Conservation (phyloP, 2,888 invertebrate genomes). For the Herminia tarsipennalis region DNA sequence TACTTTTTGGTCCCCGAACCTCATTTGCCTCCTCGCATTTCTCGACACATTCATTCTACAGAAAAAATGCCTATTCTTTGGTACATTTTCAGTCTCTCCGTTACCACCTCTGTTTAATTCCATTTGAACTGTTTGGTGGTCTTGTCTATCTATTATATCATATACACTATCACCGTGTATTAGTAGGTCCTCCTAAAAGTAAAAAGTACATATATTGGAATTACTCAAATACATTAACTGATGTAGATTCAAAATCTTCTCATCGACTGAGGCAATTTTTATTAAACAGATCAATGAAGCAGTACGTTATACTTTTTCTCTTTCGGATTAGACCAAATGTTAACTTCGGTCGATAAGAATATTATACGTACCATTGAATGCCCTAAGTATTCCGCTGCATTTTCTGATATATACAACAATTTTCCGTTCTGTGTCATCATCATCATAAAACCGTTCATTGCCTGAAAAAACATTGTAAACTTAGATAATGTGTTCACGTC, state of each 20-base stretch:
- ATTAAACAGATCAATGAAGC: too few relatives aligned
- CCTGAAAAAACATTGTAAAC: slow-evolving; percentile 88
- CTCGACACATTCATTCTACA: slow-evolving; percentile 99
- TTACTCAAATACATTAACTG: neutral
- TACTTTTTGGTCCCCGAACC: slow-evolving; percentile 99
- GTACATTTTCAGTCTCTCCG: slow-evolving; percentile 84
- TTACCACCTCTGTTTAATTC: slow-evolving; percentile 90
- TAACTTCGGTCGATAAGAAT: too few relatives aligned
- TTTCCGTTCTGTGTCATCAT: slow-evolving; percentile 99
- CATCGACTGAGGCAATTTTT: too few relatives aligned
- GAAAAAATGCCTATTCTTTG: slow-evolving; percentile 92
- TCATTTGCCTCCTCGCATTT: slow-evolving; percentile 98
- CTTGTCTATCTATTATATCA: slow-evolving; percentile 99
- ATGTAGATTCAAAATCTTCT: too few relatives aligned
- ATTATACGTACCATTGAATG: slow-evolving; percentile 97
- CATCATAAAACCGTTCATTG: slow-evolving; percentile 98
- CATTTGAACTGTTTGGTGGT: slow-evolving; percentile 97
- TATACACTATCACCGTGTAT: slow-evolving; percentile 99
- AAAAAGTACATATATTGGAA: slow-evolving; percentile 2
- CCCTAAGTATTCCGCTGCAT: slow-evolving; percentile 99
- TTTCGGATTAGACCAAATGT: too few relatives aligned
- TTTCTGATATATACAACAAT: slow-evolving; percentile 98
- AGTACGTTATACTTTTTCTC: too few relatives aligned
- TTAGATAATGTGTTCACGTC: slow-evolving; percentile 57
- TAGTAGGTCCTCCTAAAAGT: slow-evolving; percentile 96